phyloP scores from a whole-genome alignment of 2,888 invertebrate species.

The Dicyrtoma fusca region DNA sequence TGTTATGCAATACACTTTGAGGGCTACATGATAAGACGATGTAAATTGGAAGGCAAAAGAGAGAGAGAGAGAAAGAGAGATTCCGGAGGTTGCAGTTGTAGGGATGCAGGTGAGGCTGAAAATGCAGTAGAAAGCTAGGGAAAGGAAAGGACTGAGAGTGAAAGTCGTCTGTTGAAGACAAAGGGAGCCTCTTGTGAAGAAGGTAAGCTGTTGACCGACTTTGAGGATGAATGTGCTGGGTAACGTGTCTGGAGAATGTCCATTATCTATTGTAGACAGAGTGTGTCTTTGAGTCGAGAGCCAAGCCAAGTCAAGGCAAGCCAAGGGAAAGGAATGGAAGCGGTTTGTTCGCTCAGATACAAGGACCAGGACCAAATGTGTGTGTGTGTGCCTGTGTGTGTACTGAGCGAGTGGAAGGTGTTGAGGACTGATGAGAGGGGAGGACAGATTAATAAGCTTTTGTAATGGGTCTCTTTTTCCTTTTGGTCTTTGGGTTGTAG shows the following conservation, averaged over 20 bases:
- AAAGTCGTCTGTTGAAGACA: not conserved
- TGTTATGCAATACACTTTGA: too few species aligned
- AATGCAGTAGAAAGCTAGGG: not conserved
- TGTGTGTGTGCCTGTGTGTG: not conserved
- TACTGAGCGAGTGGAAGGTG: not conserved
- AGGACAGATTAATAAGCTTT: constrained; percentile 20
- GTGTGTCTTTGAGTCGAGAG: not conserved
- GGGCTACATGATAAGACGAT: too few species aligned
- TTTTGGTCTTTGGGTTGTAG: constrained; percentile 29
- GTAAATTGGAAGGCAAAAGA: too few species aligned
- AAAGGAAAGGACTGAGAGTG: not conserved
- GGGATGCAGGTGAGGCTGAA: too few species aligned
- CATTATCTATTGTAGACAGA: not conserved
- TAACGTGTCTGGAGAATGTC: constrained; percentile 11
- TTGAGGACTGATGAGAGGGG: constrained; percentile 18
- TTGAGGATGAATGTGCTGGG: constrained; percentile 9
- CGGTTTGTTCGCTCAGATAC: not conserved
- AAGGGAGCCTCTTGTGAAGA: not conserved
- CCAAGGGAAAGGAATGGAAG: too few species aligned
- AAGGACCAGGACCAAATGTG: not conserved
- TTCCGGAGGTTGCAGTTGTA: too few species aligned
- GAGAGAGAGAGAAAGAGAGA: too few species aligned
- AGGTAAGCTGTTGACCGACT: constrained; percentile 10
- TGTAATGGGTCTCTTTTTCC: not conserved
- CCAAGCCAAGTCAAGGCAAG: too few species aligned